Evolutionary conservation across 2,113 vertebrate genomes (phyloP), one percentile per base, ranked within the genome.

Genomic region (Myotis yumanensis): DNA sequence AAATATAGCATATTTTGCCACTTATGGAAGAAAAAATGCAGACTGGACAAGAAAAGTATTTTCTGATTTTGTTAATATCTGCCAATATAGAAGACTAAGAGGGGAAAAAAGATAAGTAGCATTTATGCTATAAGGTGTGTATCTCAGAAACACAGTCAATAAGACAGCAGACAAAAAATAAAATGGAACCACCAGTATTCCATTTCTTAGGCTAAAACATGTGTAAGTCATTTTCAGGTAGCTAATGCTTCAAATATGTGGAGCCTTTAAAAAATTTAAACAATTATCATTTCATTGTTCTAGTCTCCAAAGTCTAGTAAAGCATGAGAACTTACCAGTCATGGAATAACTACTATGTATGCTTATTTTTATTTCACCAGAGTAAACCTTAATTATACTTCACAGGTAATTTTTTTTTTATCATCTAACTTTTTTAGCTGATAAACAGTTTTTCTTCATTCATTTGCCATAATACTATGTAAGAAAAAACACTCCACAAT

Each of bases 71-170:
- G 40, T 7, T 57, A 79, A 30, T 30, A 32, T 66, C 35, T 40
- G 28, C 40, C 59, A 46, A 69, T 17, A n/a, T 0, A 43, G 59
- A 43, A 64, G 87, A 32, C 32, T 28, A 10, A 57, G 32, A 54
- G 59, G 9, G 32, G 35, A 0, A 6, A 14, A 14, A 52, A 23
- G 4, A 3, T 4, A 57, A 28, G 43, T 0, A 11, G 1, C 54
- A 11, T 22, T 1, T 22, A 22, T 30, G 81, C 68, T 43, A 2
- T 3, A 40, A 62, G 79, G 51, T 14, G 0, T 0, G 0, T 3
- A 11, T 20, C n/a, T 28, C n/a, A 2, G 46, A 79, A 82, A 15
- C 17, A 15, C 14, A 6, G 16, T 7, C 48, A 23, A 3, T 0
- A 7, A n/a, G 46, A 25, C 25, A 20, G 1, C 4, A 4, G 4